Evolutionary conservation across 2,797 vertebrate species (phyloP).

Genomic region (Molossus alvarezi): DNA sequence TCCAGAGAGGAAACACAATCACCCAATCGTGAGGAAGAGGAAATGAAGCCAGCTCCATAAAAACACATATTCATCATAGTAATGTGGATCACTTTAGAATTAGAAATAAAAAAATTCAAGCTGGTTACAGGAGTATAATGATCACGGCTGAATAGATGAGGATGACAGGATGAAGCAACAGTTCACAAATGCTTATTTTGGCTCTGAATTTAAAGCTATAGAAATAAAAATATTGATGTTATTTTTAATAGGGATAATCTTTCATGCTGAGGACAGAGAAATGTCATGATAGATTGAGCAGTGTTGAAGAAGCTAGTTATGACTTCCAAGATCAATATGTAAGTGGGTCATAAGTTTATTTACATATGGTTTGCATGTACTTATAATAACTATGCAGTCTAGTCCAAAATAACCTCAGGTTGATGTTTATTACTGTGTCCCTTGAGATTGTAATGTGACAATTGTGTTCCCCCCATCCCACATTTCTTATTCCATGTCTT

Average conservation of each 20-base stretch:
- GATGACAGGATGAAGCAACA: conserved; percentile 67
- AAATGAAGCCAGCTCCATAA: conserved; percentile 79
- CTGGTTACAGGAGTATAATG: conserved; percentile 72
- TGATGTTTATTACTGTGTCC: conserved; percentile 49
- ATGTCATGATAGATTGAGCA: conserved; percentile 55
- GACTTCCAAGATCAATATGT: conserved; percentile 74
- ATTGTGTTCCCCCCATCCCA: neutral
- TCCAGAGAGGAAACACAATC: conserved; percentile 83
- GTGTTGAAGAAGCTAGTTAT: conserved; percentile 17
- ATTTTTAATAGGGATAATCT: conserved; percentile 65
- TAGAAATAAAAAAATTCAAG: conserved; percentile 68
- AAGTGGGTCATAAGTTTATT: conserved; percentile 71
- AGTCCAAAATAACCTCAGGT: conserved; percentile 61
- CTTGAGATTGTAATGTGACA: conserved; percentile 53
- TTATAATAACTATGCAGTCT: conserved; percentile 34
- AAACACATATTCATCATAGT: conserved; percentile 77
- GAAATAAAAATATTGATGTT: conserved; percentile 73
- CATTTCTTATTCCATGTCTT: neutral
- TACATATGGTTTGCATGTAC: conserved; percentile 62
- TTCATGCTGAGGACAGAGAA: conserved; percentile 70
- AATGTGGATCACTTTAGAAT: conserved; percentile 70
- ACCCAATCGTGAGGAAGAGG: conserved; percentile 75
- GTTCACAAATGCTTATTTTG: conserved; percentile 73
- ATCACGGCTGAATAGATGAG: conserved; percentile 61
- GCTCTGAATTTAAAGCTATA: conserved; percentile 65